Percentiles rank a stretch among this genome's conserved stretches.
These are phyloP conservation scores for Aurelia aurita DNA, from an alignment of 30 jellyfish, hydroid and myxozoan species.

Conservation along the genomic window DNA sequence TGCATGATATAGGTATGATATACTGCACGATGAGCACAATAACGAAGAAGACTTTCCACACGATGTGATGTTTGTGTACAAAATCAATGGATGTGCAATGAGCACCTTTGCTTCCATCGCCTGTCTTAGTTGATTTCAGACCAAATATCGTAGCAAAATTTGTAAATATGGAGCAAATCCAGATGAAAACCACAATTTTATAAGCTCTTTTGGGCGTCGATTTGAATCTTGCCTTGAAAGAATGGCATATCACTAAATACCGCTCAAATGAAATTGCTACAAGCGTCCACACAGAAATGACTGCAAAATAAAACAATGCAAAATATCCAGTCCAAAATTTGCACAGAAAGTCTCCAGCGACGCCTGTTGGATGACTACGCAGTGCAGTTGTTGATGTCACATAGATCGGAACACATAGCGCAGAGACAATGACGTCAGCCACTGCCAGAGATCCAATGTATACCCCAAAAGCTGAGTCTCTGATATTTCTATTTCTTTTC, in stretches of 20 bases:
- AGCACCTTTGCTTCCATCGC: conserved; percentile 44
- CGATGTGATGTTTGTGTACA: neutral
- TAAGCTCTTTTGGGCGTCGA: conserved; percentile 42
- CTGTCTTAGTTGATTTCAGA: neutral
- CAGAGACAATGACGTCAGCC: conserved; percentile 40
- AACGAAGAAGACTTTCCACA: neutral
- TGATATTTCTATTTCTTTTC: neutral
- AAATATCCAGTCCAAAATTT: conserved; percentile 40
- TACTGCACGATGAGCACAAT: conserved; percentile 48
- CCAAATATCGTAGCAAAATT: conserved; percentile 26
- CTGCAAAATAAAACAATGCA: conserved; percentile 41
- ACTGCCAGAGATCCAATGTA: conserved; percentile 53
- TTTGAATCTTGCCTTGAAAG: conserved; percentile 24
- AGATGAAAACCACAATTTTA: conserved; percentile 11
- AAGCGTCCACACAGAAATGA: conserved; percentile 30
- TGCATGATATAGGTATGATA: no score
- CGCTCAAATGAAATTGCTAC: conserved; percentile 54
- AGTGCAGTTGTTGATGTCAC: conserved; percentile 37
- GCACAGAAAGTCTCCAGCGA: conserved; percentile 55
- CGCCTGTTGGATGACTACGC: conserved; percentile 39
- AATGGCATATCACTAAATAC: conserved; percentile 49
- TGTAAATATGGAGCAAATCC: conserved; percentile 28
- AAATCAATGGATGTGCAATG: conserved; percentile 26
- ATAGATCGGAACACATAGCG: conserved; percentile 44
- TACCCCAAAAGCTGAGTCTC: conserved; percentile 50